Conservation (phyloP, 2,113 vertebrate genomes). For the Irena cyanogastra region DNA sequence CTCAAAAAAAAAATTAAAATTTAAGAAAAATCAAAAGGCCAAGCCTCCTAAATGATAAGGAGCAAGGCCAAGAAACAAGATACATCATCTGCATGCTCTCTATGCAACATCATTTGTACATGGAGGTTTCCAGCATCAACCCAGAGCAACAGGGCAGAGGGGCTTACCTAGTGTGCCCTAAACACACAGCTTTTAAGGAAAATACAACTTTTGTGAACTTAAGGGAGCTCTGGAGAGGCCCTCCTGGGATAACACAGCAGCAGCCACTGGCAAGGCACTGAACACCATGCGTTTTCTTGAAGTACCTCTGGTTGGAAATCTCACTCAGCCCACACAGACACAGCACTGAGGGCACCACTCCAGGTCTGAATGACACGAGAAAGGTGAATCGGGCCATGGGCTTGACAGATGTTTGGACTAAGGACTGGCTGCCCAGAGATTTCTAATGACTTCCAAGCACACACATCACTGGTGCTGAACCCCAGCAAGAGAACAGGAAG, state of each 20-base stretch:
- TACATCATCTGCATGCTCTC: accelerated
- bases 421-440: background rate
- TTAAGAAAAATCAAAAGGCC: background rate
- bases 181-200: background rate
- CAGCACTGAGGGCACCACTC: background rate
- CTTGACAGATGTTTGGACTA: background rate
- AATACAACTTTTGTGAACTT: background rate
- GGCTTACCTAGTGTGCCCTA: accelerated
- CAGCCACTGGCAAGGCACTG: background rate
- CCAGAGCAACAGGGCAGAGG: background rate
- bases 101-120: accelerated
- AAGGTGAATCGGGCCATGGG: accelerated
- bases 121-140: background rate
- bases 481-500: background rate
- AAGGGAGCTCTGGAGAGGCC: background rate
- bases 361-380: background rate
- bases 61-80: background rate
- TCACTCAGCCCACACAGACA: background rate
- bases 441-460: background rate
- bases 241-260: background rate
- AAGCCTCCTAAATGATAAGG: background rate
- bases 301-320: background rate
- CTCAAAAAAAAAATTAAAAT: background rate
- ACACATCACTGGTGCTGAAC: background rate
- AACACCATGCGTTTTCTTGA: background rate